Base-by-base conservation (phyloP, 2,888 invertebrate species). In the Muschampia plurimacula region DNA sequence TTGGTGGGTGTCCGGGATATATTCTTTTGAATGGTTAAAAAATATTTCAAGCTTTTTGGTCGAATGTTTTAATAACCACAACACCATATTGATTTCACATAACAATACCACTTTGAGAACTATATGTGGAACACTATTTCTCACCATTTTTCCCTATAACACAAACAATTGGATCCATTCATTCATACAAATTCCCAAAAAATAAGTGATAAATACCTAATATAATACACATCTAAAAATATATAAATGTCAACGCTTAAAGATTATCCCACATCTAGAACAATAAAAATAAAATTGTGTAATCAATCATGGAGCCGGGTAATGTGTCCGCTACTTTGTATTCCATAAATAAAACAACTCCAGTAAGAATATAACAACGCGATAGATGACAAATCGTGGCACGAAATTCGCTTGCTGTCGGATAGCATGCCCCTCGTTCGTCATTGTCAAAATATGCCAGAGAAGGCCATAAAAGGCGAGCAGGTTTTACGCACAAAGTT, bases 361-460 rank as follows among this genome's bases (percentile, higher is more conserved):
- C 5, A 52, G 52, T 55, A 52, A 67, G 49, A 62, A 67, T 62
- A 46, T 41, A 44, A 63, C 77, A 78, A 77, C 77, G 76, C 78
- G 78, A 83, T 84, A 82, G 79, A 83, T 84, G 84, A 84, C 81
- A 84, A 86, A 86, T 85, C 81, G 81, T 79, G 75, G 72, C 70
- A 77, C 77, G 69, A 79, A 84, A 81, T 81, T 79, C 75, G 74
- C 72, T 74, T 74, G 77, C 78, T 79, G 78, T 59, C 64, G 64
- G 64, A 59, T 80, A 78, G 64, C 59, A 59, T 80, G 79, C 77
- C 77, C 77, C 78, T 78, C 84, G 81, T 89, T 83, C 82, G 82
- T 87, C 86, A 86, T 80, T 81, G 84, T 86, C 85, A 81, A 68
- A 72, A 67, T 39, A 49, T 64, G 44, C 41, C 60, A 69, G 60